phyloP scores from a whole-genome alignment of 2,888 invertebrate genomes.

The Torymus tubicola region DNA sequence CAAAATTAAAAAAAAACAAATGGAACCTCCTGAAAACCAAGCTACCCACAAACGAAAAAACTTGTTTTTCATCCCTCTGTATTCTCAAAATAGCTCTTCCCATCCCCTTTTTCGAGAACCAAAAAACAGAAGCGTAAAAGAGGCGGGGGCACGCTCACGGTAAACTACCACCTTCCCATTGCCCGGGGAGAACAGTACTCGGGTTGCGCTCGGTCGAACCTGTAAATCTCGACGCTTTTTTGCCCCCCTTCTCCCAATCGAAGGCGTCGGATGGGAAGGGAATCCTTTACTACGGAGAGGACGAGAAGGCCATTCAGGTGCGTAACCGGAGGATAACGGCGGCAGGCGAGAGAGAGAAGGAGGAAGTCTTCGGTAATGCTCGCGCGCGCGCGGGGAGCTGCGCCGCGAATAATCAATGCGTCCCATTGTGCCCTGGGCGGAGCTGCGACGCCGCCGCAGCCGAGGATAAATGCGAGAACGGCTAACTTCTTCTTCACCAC shows the following conservation, averaged over 20 bases:
- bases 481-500: background rate
- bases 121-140: too few relatives aligned
- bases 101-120: too few relatives aligned
- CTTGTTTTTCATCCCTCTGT: too few relatives aligned
- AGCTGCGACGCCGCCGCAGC: constrained; percentile 30
- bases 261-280: background rate
- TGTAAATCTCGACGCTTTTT: constrained; percentile 38
- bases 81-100: too few relatives aligned
- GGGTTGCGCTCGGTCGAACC: background rate
- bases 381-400: too few relatives aligned
- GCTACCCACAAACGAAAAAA: too few relatives aligned
- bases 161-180: constrained; percentile 18
- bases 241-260: background rate
- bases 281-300: constrained; percentile 29
- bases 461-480: constrained; percentile 29
- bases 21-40: too few relatives aligned
- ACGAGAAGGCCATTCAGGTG: constrained; percentile 66
- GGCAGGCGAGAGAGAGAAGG: constrained; percentile 52
- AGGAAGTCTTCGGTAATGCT: constrained; percentile 66
- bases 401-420: constrained; percentile 70
- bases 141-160: background rate
- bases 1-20: too few relatives aligned
- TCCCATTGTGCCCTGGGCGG: constrained; percentile 62
- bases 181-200: too few relatives aligned
- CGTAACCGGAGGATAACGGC: constrained; percentile 65